Conservation (phyloP, 2,797 vertebrate genomes). For the Poeciliopsis presidionis region DNA sequence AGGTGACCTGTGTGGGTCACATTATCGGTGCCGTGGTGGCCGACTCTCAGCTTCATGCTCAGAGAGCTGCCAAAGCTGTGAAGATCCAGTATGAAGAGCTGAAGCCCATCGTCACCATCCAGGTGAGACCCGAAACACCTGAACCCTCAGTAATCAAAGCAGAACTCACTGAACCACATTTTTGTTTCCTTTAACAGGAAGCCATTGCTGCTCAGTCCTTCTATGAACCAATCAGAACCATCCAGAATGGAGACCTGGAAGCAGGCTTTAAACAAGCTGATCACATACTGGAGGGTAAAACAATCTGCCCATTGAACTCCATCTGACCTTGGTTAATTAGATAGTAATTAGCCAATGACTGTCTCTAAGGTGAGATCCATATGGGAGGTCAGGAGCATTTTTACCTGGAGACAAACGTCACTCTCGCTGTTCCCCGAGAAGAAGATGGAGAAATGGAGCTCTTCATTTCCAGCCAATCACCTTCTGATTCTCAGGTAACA, state of each 20-base stretch:
- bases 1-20: slow-evolving; percentile 96
- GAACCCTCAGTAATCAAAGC: not conserved
- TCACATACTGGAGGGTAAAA: slow-evolving; percentile 88
- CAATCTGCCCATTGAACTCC: not conserved
- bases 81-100: slow-evolving; percentile 89
- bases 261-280: slow-evolving; percentile 91
- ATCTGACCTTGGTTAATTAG: not conserved
- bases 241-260: slow-evolving; percentile 87
- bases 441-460: slow-evolving; percentile 95
- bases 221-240: slow-evolving; percentile 80
- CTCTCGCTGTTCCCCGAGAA: slow-evolving; percentile 89
- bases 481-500: slow-evolving; percentile 68
- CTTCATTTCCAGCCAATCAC: slow-evolving; percentile 90
- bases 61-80: slow-evolving; percentile 88
- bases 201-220: slow-evolving; percentile 90
- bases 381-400: slow-evolving; percentile 96
- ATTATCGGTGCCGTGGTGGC: slow-evolving; percentile 91
- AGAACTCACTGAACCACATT: not conserved
- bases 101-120: slow-evolving; percentile 87
- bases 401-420: slow-evolving; percentile 93
- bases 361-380: slow-evolving; percentile 87
- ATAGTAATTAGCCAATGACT: not conserved
- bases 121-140: slow-evolving; percentile 78
- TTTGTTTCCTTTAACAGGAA: slow-evolving; percentile 79
- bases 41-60: slow-evolving; percentile 89